These are phyloP conservation scores for Microctenopoma stevenorrisi DNA, from an alignment of 2,797 vertebrate species.

Conservation along the genomic window DNA sequence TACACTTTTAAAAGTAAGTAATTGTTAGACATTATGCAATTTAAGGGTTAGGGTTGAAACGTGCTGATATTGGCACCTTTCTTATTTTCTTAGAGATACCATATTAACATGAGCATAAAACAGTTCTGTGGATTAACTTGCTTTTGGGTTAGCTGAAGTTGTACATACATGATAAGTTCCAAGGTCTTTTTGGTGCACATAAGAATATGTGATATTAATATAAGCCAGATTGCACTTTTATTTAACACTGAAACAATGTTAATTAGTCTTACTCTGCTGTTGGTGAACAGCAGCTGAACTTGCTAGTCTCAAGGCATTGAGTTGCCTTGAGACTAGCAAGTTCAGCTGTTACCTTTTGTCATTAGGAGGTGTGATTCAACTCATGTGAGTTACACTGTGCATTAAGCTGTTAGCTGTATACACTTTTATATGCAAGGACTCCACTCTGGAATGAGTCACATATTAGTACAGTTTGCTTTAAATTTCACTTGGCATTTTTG, in stretches of 20 bases:
- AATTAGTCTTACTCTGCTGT: background rate
- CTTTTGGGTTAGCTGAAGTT: constrained; percentile 12
- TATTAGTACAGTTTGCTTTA: constrained; percentile 37
- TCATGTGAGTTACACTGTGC: background rate
- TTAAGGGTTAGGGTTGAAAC: constrained; percentile 25
- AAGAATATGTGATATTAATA: too few relatives aligned
- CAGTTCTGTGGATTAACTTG: constrained; percentile 23
- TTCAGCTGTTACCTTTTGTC: constrained; percentile 17
- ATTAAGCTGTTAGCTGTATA: background rate
- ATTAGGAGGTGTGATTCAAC: background rate
- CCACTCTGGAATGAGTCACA: constrained; percentile 32
- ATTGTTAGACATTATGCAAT: constrained; percentile 42
- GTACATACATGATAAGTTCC: background rate
- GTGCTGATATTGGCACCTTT: constrained; percentile 11
- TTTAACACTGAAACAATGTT: background rate
- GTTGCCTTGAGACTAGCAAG: background rate
- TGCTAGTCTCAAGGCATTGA: background rate
- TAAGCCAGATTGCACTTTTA: too few relatives aligned
- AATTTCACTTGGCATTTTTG: constrained; percentile 31
- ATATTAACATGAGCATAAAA: constrained; percentile 16
- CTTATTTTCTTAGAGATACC: background rate
- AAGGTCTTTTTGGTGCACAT: too few relatives aligned
- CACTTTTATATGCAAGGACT: constrained; percentile 29
- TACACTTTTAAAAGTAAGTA: constrained; percentile 37
- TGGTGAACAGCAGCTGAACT: background rate